A percentile compares a stretch with the other conserved stretches of the same genome.
These are phyloP conservation scores for Danio choprae DNA, from an alignment of 2,797 vertebrate genomes.

Conservation along the genomic window DNA sequence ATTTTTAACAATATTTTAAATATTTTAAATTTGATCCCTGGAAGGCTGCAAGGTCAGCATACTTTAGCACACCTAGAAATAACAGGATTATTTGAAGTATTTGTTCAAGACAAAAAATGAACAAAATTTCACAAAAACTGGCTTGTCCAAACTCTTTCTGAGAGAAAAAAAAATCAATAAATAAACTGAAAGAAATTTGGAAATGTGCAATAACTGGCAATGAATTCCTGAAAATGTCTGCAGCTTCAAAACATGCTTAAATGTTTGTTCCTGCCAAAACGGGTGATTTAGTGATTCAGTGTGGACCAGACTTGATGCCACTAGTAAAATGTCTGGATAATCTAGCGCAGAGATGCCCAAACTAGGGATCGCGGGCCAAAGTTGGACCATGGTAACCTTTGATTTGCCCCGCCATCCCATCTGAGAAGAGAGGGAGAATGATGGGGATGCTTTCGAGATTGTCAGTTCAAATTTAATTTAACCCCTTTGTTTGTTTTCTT, in stretches of 20 bases:
- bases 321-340: background rate
- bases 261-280: background rate
- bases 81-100: background rate
- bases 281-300: background rate
- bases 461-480: too few species aligned
- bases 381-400: too few species aligned
- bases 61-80: background rate
- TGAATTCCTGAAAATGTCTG: background rate
- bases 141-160: background rate
- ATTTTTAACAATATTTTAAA: too few species aligned
- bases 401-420: too few species aligned
- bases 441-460: too few species aligned
- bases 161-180: background rate
- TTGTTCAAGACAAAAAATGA: background rate
- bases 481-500: too few species aligned
- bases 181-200: background rate
- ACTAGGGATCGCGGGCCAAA: too few species aligned
- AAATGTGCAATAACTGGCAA: background rate
- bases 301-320: slow-evolving; percentile 9
- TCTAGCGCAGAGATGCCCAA: too few species aligned
- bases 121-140: background rate
- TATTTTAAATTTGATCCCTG: background rate
- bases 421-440: too few species aligned
- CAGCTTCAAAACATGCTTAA: background rate
- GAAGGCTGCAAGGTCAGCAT: background rate